Conservation (phyloP, 2,113 vertebrate species). For the Uropsilus gracilis region DNA sequence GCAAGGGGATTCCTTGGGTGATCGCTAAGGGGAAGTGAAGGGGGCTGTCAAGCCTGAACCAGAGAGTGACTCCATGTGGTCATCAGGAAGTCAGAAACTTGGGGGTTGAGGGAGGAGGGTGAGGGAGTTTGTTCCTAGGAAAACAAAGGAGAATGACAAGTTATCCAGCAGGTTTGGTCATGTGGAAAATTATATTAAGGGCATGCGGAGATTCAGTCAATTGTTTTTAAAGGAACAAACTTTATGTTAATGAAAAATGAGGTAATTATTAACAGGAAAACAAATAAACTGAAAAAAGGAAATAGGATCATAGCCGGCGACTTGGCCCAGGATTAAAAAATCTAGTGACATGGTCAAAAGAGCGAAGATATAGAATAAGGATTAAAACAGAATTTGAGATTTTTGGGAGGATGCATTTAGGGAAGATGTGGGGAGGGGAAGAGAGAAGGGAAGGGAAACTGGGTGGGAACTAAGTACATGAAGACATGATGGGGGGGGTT, state of each 20-base stretch:
- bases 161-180: slow-evolving; percentile 46
- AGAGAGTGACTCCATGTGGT: neutral
- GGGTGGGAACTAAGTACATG: neutral
- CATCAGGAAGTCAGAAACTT: neutral
- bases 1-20: neutral
- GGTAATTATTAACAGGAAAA: slow-evolving; percentile 12
- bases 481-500: accelerated
- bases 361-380: neutral
- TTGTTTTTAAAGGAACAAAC: slow-evolving; percentile 55
- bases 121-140: slow-evolving; percentile 39
- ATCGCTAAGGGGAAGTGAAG: neutral
- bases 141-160: slow-evolving; percentile 48
- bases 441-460: neutral
- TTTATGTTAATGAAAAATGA: slow-evolving; percentile 59
- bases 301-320: neutral
- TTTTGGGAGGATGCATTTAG: neutral
- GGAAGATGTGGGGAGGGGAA: neutral
- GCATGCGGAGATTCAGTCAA: slow-evolving; percentile 35
- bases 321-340: neutral
- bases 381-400: neutral
- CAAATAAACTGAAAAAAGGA: neutral
- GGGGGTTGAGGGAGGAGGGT: too few relatives aligned
- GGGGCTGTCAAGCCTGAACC: neutral
- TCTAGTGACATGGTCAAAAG: neutral
- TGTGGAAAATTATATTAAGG: slow-evolving; percentile 56